phyloP scores from a whole-genome alignment of 2,797 vertebrate genomes.

The Diplodus puntazzo region DNA sequence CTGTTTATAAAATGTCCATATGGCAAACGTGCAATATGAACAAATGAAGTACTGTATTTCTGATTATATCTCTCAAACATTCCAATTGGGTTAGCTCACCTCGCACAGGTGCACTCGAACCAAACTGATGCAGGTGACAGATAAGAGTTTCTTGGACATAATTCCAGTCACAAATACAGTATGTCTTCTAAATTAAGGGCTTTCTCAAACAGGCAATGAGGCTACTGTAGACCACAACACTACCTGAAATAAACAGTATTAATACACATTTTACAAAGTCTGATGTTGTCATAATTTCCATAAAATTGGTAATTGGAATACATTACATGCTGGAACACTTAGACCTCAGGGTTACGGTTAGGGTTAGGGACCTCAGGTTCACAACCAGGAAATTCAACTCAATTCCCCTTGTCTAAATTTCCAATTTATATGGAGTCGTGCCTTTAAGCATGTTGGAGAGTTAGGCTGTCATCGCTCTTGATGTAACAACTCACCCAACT shows the following conservation, averaged over 20 bases:
- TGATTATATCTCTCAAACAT: conserved; percentile 34
- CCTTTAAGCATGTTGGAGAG: conserved; percentile 37
- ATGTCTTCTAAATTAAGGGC: conserved; percentile 19
- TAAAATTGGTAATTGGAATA: not conserved
- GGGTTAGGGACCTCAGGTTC: conserved; percentile 1
- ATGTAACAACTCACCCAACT: conserved; percentile 51
- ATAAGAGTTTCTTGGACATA: conserved; percentile 49
- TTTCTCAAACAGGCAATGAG: conserved; percentile 25
- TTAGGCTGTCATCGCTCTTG: conserved; percentile 58
- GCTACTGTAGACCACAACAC: conserved; percentile 3
- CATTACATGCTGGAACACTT: conserved; percentile 11
- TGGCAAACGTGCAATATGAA: conserved; percentile 4
- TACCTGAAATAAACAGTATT: not conserved
- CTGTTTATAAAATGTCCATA: not conserved
- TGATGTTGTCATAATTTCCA: conserved; percentile 21
- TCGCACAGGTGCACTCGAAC: conserved; percentile 55
- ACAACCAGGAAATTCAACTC: conserved; percentile 23
- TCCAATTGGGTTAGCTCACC: conserved; percentile 36
- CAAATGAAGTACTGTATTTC: conserved; percentile 20
- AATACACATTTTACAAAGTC: conserved; percentile 1
- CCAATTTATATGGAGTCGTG: conserved; percentile 27
- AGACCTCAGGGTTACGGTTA: too few species aligned
- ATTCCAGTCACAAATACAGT: conserved; percentile 34
- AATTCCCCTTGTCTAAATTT: conserved; percentile 40
- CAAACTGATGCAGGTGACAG: conserved; percentile 57